Base-by-base conservation (phyloP, 2,888 invertebrate genomes). In the Digitonthophagus gazella region DNA sequence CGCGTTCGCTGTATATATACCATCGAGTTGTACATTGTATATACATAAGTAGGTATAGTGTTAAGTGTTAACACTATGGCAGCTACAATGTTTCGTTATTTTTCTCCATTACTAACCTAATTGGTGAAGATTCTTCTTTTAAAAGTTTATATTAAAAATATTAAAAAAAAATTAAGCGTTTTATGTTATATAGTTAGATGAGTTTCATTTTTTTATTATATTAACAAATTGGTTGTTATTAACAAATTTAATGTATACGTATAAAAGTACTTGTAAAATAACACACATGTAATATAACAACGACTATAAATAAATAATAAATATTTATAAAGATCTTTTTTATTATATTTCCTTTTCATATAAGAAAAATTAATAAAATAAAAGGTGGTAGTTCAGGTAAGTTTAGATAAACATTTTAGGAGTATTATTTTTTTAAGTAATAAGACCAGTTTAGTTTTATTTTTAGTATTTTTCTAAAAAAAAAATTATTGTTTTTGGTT, bases 251-350 rank as follows among this genome's bases (percentile, higher is more conserved):
- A 67, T 67, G 70, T 70, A 70, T 70, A 70, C 70, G 70, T 70
- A 70, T 64, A 20, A 65, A 15, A 20, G 19, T 67, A 67, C 58
- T 70, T 70, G 70, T 70, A 70, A 67, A 67, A 64, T 75, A 75
- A 75, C 75, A 75, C 71, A 63, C 71, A 71, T 75, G 75, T 77
- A 77, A 74, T 71, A 72, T 73, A 72, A 73, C 72, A 72, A 73
- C 71, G 73, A 73, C 71, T 66, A 69, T 67, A 22, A 64, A 71
- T 68, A 69, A 58, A 16, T 19, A 73, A 70, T 73, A 72, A 71
- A 73, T 69, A 73, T 69, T 72, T 65, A 72, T 71, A 73, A 70
- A 70, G 70, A 15, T 16, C 28, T 16, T 61, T 3, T 61, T 19
- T 16, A 4, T 3, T 56, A 4, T 56, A 8, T 56, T 56, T n/a